Conservation (phyloP, 2,888 invertebrate species). For the Hemaris fuciformis region DNA sequence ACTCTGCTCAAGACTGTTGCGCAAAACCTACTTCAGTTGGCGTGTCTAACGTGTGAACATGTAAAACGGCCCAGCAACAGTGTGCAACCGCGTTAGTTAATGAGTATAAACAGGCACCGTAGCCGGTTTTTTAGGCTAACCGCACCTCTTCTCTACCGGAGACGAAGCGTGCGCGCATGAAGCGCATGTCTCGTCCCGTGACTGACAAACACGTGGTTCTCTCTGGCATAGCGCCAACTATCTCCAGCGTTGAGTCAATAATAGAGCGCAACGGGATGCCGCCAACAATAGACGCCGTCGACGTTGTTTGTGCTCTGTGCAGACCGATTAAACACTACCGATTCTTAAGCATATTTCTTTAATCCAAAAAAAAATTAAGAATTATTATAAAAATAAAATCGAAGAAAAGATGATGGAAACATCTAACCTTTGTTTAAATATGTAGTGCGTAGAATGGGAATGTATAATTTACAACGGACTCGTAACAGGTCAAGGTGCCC, state of each 20-base stretch:
- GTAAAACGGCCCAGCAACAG: not conserved
- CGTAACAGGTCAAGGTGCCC: not conserved
- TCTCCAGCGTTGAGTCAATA: constrained; percentile 81
- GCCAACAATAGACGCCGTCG: constrained; percentile 79
- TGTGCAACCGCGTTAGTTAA: constrained; percentile 16
- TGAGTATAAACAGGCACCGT: constrained; percentile 26
- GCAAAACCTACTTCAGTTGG: not conserved
- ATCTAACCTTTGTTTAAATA: not conserved
- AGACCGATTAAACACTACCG: not conserved
- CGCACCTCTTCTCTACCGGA: constrained; percentile 29
- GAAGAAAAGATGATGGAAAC: no score
- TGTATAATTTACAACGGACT: no score
- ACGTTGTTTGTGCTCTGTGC: constrained; percentile 18
- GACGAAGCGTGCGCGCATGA: constrained; percentile 37
- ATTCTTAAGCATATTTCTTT: not conserved
- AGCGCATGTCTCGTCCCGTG: constrained; percentile 69
- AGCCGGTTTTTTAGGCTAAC: constrained; percentile 41
- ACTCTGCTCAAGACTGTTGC: not conserved
- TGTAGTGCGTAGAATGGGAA: not conserved
- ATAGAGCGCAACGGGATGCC: constrained; percentile 79
- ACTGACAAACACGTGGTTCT: constrained; percentile 71
- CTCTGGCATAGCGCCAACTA: constrained; percentile 75
- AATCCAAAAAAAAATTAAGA: not conserved
- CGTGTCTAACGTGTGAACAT: not conserved
- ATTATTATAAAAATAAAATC: no score